Conservation (phyloP, 2,888 invertebrate species). For the Rutpela maculata region DNA sequence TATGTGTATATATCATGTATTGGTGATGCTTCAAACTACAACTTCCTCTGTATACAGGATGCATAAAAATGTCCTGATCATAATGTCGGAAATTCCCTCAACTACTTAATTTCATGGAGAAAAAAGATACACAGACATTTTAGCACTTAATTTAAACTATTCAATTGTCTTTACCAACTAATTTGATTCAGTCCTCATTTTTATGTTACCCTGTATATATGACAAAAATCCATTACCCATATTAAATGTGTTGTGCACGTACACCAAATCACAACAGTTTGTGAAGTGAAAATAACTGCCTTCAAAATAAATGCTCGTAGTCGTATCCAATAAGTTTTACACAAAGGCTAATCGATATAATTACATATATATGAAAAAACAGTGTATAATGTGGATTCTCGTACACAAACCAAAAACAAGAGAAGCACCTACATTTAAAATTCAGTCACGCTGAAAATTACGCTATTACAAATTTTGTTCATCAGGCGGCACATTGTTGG, state of each 20-base stretch:
- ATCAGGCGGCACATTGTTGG: conserved; percentile 54
- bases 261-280: neutral
- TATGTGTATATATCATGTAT: neutral
- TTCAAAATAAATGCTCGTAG: conserved; percentile 21
- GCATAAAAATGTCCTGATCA: neutral
- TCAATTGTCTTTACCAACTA: neutral
- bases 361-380: conserved; percentile 12
- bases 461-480: conserved; percentile 51
- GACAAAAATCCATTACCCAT: conserved; percentile 4
- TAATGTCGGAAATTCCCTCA: no score
- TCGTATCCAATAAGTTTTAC: conserved; percentile 7
- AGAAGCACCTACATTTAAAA: conserved; percentile 21
- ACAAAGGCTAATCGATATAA: conserved; percentile 22
- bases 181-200: neutral
- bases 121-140: neutral
- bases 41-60: neutral
- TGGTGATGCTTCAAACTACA: neutral
- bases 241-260: conserved; percentile 11
- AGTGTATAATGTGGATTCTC: conserved; percentile 25
- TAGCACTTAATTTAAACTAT: no score
- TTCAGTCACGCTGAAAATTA: neutral
- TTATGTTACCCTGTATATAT: conserved; percentile 11
- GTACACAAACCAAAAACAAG: conserved; percentile 26
- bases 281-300: neutral
- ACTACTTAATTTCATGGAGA: neutral